Evolutionary conservation across 1,140 invertebrate genomes (phyloP).

Genomic region (Chrysopa pallens): DNA sequence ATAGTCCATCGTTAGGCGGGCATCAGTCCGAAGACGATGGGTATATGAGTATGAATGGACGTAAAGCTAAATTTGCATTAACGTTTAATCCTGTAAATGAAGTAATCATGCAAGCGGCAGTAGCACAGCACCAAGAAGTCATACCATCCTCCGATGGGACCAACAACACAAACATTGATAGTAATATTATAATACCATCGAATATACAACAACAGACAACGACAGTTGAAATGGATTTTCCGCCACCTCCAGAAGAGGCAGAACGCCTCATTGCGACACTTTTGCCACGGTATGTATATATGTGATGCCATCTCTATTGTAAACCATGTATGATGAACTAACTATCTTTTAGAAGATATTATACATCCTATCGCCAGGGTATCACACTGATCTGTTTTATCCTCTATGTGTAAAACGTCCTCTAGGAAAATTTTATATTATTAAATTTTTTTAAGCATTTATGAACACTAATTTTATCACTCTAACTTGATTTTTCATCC

Average conservation of each 20-base stretch:
- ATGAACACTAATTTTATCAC: too few species aligned
- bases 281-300: slow-evolving; percentile 41
- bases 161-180: slow-evolving; percentile 18
- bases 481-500: too few species aligned
- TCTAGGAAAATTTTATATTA: too few species aligned
- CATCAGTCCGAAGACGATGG: slow-evolving; percentile 76
- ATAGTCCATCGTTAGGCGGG: slow-evolving; percentile 51
- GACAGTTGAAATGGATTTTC: slow-evolving; percentile 25
- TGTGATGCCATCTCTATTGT: neutral
- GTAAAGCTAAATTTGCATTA: slow-evolving; percentile 47
- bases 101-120: slow-evolving; percentile 34
- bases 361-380: too few species aligned
- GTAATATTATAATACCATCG: slow-evolving; percentile 10
- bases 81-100: slow-evolving; percentile 46
- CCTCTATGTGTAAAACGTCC: too few species aligned
- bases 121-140: slow-evolving; percentile 10
- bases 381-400: too few species aligned
- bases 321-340: neutral
- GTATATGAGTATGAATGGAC: slow-evolving; percentile 77
- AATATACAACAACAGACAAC: slow-evolving; percentile 7
- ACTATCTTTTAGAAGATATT: too few species aligned
- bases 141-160: neutral
- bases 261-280: slow-evolving; percentile 53
- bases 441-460: too few species aligned
- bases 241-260: slow-evolving; percentile 54